Conservation (phyloP, 1,140 invertebrate species). For the Stenopsyche tienmushanensis region DNA sequence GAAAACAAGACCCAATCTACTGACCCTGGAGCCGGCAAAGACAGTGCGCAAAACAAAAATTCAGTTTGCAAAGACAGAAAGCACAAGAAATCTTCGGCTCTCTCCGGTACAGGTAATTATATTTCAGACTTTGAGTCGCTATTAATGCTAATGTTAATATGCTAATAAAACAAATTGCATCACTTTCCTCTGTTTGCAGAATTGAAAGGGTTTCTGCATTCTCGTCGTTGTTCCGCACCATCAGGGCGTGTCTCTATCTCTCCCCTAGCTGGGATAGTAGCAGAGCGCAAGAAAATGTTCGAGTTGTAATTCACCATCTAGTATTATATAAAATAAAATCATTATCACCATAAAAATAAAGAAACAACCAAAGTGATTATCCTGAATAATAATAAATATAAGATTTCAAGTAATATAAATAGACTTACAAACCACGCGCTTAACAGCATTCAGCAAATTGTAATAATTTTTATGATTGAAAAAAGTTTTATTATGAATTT, state of each 20-base stretch:
- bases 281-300: slow-evolving; percentile 68
- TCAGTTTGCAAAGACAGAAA: slow-evolving; percentile 52
- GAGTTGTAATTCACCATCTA: slow-evolving; percentile 50
- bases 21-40: slow-evolving; percentile 47
- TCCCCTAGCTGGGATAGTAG: slow-evolving; percentile 65
- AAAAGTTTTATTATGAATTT: too few species aligned
- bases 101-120: slow-evolving; percentile 52
- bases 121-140: too few species aligned
- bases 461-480: too few species aligned
- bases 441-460: too few species aligned
- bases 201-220: slow-evolving; percentile 54
- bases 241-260: slow-evolving; percentile 52
- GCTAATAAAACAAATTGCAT: neutral
- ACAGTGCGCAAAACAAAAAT: slow-evolving; percentile 47
- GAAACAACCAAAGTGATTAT: slow-evolving; percentile 6
- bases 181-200: slow-evolving; percentile 48
- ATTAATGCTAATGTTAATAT: too few species aligned
- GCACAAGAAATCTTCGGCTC: slow-evolving; percentile 51
- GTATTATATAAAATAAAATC: neutral
- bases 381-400: neutral
- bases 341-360: neutral
- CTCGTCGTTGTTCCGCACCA: slow-evolving; percentile 51
- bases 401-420: too few species aligned
- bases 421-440: too few species aligned
- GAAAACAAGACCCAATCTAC: slow-evolving; percentile 48